phyloP scores from a whole-genome alignment of 2,113 vertebrate species.

The Heteronetta atricapilla region DNA sequence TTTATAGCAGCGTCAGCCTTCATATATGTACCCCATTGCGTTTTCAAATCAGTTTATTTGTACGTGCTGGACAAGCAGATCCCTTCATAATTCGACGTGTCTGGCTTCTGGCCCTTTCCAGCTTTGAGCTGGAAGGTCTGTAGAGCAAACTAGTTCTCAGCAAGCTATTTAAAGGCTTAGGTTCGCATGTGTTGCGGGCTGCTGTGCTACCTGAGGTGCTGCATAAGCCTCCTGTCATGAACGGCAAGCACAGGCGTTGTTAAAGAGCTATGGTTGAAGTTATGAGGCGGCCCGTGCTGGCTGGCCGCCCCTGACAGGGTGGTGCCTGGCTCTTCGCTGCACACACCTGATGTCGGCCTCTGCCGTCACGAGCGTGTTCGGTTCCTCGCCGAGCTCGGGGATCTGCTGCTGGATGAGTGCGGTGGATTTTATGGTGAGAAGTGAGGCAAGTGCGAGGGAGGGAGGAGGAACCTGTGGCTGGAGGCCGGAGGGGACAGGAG shows the following conservation, averaged over 20 bases:
- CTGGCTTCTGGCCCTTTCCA: neutral
- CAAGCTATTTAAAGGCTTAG: neutral
- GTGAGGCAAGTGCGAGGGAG: neutral
- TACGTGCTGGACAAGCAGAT: neutral
- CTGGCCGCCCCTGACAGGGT: too few relatives aligned
- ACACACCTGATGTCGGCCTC: rapidly evolving
- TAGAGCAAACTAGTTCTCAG: neutral
- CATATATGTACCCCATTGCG: rapidly evolving
- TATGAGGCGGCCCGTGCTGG: neutral
- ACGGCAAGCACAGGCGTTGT: neutral
- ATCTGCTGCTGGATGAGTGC: neutral
- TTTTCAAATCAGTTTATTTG: neutral
- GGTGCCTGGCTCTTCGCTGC: rapidly evolving
- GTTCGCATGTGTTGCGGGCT: neutral
- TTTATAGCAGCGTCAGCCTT: neutral
- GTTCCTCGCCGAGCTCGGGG: neutral
- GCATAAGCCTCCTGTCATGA: rapidly evolving
- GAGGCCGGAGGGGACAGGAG: neutral
- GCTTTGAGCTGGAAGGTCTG: neutral
- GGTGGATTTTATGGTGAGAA: neutral
- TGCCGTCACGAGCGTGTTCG: neutral
- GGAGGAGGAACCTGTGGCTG: neutral
- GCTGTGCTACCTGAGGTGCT: neutral
- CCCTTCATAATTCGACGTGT: rapidly evolving
- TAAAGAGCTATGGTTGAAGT: neutral